phyloP scores from a whole-genome alignment of 2,888 invertebrate genomes.

The Busseola fusca region DNA sequence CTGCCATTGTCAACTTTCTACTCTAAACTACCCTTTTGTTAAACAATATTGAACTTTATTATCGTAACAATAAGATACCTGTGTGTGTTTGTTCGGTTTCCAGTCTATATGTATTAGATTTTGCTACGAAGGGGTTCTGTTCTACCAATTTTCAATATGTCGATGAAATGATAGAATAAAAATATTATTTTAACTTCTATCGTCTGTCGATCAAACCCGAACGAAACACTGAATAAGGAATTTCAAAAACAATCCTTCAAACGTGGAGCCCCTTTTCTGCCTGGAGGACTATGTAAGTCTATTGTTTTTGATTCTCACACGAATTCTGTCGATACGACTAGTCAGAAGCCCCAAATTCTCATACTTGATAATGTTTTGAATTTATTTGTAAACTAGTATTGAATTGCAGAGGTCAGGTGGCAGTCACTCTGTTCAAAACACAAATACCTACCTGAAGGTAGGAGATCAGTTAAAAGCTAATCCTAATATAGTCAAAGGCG shows the following conservation, averaged over 20 bases:
- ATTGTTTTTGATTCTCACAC: neutral
- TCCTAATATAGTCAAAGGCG: neutral
- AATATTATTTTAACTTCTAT: constrained; percentile 10
- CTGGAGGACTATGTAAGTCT: neutral
- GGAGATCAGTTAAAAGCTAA: neutral
- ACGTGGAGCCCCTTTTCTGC: neutral
- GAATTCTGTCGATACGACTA: neutral
- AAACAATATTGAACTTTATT: constrained; percentile 64
- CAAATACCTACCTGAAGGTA: neutral
- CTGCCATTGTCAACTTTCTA: constrained; percentile 74
- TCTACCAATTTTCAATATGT: constrained; percentile 68
- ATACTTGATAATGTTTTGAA: neutral
- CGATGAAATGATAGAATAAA: constrained; percentile 39
- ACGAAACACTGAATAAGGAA: neutral
- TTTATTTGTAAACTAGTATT: neutral
- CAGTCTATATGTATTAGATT: constrained; percentile 69
- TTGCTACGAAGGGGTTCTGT: constrained; percentile 63
- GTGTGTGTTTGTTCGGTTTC: constrained; percentile 7
- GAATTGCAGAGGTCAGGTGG: neutral
- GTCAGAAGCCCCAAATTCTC: neutral
- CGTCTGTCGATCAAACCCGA: neutral
- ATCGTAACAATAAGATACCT: constrained; percentile 39
- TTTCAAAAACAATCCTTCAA: neutral
- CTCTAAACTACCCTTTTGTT: constrained; percentile 55
- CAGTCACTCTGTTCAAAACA: neutral